Evolutionary conservation across 2,888 invertebrate genomes (phyloP).

Genomic region (Diploptera punctata): DNA sequence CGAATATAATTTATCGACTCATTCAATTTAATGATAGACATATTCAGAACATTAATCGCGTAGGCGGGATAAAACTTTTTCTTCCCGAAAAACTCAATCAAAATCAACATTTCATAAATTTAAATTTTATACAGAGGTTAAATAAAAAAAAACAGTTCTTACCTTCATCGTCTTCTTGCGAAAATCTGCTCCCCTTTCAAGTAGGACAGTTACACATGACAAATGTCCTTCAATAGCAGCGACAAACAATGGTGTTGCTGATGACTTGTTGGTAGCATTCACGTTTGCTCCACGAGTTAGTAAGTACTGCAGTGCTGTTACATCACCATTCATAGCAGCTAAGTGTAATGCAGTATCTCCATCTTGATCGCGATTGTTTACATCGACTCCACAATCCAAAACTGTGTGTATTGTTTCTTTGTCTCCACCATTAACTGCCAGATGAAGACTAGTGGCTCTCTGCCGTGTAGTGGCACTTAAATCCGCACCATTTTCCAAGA

Average conservation of each 20-base stretch:
- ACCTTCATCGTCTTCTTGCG: background rate
- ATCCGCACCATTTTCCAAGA: background rate
- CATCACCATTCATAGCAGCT: background rate
- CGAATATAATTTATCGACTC: too few relatives aligned
- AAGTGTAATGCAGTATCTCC: conserved; percentile 19
- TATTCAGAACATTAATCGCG: too few relatives aligned
- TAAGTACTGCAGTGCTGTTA: background rate
- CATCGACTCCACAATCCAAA: background rate
- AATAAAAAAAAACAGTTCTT: too few relatives aligned
- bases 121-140: too few relatives aligned
- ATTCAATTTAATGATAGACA: too few relatives aligned
- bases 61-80: too few relatives aligned
- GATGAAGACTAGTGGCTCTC: background rate
- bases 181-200: background rate
- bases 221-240: conserved; percentile 2
- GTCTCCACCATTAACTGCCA: conserved; percentile 2
- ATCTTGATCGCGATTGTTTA: conserved; percentile 5
- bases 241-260: background rate
- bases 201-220: background rate
- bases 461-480: background rate
- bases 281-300: background rate
- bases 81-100: too few relatives aligned
- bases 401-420: background rate
- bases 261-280: background rate
- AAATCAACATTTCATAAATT: too few relatives aligned